phyloP scores from a whole-genome alignment of 2,888 invertebrate genomes.

The Entomobrya proxima region DNA sequence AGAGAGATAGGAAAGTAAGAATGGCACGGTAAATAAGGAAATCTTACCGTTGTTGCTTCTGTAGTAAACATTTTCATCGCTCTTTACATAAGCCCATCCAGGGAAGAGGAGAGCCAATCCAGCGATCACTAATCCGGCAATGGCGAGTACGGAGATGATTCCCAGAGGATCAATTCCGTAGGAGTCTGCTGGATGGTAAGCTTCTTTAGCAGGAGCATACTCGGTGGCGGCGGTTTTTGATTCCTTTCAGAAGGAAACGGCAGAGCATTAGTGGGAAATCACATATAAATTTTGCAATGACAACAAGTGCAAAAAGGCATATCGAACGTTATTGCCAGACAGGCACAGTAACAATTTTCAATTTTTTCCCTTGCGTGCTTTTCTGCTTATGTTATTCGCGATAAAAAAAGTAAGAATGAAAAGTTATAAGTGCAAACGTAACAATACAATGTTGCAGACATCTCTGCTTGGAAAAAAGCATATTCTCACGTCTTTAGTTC shows the following conservation, averaged over 20 bases:
- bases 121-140: conserved; percentile 75
- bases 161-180: conserved; percentile 76
- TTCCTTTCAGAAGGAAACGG: conserved; percentile 66
- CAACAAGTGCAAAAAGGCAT: too few species aligned
- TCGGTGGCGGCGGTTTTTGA: conserved; percentile 74
- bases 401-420: too few species aligned
- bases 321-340: too few species aligned
- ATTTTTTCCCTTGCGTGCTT: too few species aligned
- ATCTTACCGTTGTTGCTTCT: conserved; percentile 74
- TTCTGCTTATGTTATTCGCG: too few species aligned
- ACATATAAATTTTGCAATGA: not conserved
- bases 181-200: conserved; percentile 75
- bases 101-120: conserved; percentile 75
- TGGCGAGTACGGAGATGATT: conserved; percentile 75
- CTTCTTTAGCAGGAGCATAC: conserved; percentile 72
- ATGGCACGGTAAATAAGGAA: too few species aligned
- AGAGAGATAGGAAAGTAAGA: too few species aligned
- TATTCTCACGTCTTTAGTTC: not conserved
- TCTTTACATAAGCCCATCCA: conserved; percentile 75
- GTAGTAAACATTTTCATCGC: conserved; percentile 75
- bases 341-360: too few species aligned
- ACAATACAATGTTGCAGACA: too few species aligned
- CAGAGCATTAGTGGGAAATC: not conserved
- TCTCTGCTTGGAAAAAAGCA: not conserved
- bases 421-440: too few species aligned